These are phyloP conservation scores for Physeter macrocephalus DNA, from an alignment of 2,113 vertebrate species.

Conservation along the genomic window DNA sequence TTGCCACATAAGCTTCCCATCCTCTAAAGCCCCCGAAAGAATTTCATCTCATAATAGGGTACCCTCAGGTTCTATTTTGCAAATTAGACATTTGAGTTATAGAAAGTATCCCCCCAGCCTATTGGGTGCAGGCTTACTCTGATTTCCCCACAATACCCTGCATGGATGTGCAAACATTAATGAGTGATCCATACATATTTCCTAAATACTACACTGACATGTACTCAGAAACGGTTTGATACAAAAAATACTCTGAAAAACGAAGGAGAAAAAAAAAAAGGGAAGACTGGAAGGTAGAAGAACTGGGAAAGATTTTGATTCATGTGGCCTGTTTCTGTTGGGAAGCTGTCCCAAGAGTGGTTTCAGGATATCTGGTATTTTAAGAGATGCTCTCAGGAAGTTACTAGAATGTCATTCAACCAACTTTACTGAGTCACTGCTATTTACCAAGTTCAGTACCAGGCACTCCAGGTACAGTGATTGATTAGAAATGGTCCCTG, in stretches of 20 bases:
- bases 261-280: not conserved
- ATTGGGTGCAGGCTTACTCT: not conserved
- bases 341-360: not conserved
- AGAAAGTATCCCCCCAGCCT: not conserved
- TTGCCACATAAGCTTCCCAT: not conserved
- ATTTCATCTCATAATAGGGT: not conserved
- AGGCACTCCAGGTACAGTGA: not conserved
- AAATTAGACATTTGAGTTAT: not conserved
- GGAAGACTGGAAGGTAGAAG: not conserved
- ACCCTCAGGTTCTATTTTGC: not conserved
- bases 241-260: not conserved
- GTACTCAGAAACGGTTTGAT: not conserved
- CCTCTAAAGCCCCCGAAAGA: not conserved
- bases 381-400: not conserved
- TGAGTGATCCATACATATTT: not conserved
- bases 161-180: not conserved
- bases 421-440: not conserved
- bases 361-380: not conserved
- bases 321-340: not conserved
- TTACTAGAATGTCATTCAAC: conserved; percentile 1
- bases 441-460: not conserved
- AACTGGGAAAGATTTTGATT: not conserved
- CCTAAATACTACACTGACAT: not conserved
- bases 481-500: not conserved
- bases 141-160: not conserved